A percentile compares a stretch with the other conserved stretches of the same genome.
Evolutionary conservation across 2,113 vertebrate species (phyloP).

Genomic region (Phocoena phocoena): DNA sequence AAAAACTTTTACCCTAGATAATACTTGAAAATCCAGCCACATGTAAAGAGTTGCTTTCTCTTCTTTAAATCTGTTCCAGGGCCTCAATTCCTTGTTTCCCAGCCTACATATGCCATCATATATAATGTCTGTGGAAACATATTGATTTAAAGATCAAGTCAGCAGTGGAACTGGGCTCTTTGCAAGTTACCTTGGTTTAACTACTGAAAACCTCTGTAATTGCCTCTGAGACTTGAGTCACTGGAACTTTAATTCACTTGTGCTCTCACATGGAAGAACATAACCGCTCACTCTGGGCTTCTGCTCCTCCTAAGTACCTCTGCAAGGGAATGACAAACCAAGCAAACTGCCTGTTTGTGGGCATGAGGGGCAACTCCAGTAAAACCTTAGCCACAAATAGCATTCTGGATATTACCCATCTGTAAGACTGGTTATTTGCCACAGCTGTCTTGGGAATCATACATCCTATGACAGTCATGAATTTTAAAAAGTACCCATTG

Average conservation of each 20-base stretch:
- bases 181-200: slow-evolving; percentile 72
- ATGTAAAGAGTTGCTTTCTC: slow-evolving; percentile 58
- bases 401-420: slow-evolving; percentile 27
- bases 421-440: slow-evolving; percentile 35
- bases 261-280: slow-evolving; percentile 7
- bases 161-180: slow-evolving; percentile 61
- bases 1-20: slow-evolving; percentile 74
- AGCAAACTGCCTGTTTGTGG: slow-evolving; percentile 57
- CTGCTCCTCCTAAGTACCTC: slow-evolving; percentile 55
- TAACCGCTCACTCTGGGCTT: slow-evolving; percentile 50
- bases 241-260: slow-evolving; percentile 61
- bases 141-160: slow-evolving; percentile 69
- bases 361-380: slow-evolving; percentile 8
- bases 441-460: slow-evolving; percentile 51
- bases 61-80: slow-evolving; percentile 59
- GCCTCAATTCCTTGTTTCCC: slow-evolving; percentile 48
- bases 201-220: slow-evolving; percentile 71
- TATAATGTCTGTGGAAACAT: slow-evolving; percentile 65
- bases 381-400: slow-evolving; percentile 48
- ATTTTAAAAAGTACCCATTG: slow-evolving; percentile 65
- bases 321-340: slow-evolving; percentile 42
- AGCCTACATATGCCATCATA: slow-evolving; percentile 61
- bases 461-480: slow-evolving; percentile 51
- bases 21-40: slow-evolving; percentile 71
- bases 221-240: slow-evolving; percentile 65